Percentiles rank a stretch among this genome's conserved stretches.
phyloP scores from a whole-genome alignment of 2,888 invertebrate species.

The Elgonia sp. region DNA sequence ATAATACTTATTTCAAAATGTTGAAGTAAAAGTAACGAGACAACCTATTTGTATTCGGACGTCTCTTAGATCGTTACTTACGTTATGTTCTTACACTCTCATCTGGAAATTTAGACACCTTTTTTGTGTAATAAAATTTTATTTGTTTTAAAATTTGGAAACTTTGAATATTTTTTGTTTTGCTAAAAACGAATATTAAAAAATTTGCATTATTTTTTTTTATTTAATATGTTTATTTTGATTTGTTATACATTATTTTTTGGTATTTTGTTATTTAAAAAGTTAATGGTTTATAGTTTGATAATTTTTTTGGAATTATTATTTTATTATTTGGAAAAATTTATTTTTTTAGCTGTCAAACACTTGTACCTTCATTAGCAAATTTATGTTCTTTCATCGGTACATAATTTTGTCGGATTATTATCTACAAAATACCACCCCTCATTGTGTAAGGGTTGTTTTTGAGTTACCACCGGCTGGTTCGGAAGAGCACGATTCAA shows the following conservation, averaged over 20 bases:
- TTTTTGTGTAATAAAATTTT: neutral
- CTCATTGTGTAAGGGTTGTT: slow-evolving; percentile 46
- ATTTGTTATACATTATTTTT: no score
- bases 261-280: no score
- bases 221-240: no score
- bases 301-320: no score
- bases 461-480: slow-evolving; percentile 82
- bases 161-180: no score
- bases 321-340: no score
- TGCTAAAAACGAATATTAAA: no score
- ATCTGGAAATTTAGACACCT: neutral
- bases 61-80: slow-evolving; percentile 51
- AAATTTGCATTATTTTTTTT: no score
- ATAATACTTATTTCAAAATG: slow-evolving; percentile 70
- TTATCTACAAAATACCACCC: slow-evolving; percentile 50
- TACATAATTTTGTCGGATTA: neutral
- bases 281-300: no score
- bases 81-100: neutral
- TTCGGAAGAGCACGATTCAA: slow-evolving; percentile 79
- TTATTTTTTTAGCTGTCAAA: neutral
- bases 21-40: slow-evolving; percentile 65
- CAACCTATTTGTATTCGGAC: slow-evolving; percentile 59
- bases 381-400: slow-evolving; percentile 4
- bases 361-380: no score
- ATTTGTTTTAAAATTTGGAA: no score